Percentiles rank a stretch among this genome's conserved stretches.
phyloP scores from a whole-genome alignment of 2,797 vertebrate species.

The Urocyon cinereoargenteus region DNA sequence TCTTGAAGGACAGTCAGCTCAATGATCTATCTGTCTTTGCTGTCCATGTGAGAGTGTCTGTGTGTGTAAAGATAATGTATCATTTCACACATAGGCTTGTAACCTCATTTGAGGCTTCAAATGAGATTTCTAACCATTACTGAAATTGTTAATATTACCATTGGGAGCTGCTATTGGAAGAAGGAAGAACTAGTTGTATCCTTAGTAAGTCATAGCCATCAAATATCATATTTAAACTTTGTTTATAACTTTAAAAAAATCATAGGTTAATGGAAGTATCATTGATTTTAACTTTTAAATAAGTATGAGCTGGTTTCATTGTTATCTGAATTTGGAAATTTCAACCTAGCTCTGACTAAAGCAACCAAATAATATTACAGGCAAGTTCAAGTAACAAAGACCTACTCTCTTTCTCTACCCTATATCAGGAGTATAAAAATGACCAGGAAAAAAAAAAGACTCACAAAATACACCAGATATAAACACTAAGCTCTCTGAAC shows the following conservation, averaged over 20 bases:
- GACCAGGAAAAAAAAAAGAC: slow-evolving; percentile 18
- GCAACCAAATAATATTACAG: slow-evolving; percentile 19
- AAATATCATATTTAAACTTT: not conserved
- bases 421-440: slow-evolving; percentile 6
- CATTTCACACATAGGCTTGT: not conserved
- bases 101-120: not conserved
- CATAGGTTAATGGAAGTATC: not conserved
- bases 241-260: slow-evolving; percentile 1
- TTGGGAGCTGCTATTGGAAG: not conserved
- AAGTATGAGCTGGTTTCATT: slow-evolving; percentile 45
- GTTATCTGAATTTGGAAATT: slow-evolving; percentile 38
- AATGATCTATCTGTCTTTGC: not conserved
- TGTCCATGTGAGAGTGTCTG: not conserved
- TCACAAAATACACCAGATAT: not conserved
- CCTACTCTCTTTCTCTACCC: not conserved
- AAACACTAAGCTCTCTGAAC: not conserved
- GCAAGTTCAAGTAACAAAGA: slow-evolving; percentile 55
- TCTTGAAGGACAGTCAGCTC: not conserved
- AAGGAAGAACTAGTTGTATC: not conserved
- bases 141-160: not conserved
- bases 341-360: not conserved
- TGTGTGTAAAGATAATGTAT: not conserved
- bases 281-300: slow-evolving; percentile 12
- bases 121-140: not conserved
- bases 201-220: not conserved